Percentiles rank a stretch among this genome's conserved stretches.
phyloP scores from a whole-genome alignment of 2,888 invertebrate species.

The Ormia ochracea region DNA sequence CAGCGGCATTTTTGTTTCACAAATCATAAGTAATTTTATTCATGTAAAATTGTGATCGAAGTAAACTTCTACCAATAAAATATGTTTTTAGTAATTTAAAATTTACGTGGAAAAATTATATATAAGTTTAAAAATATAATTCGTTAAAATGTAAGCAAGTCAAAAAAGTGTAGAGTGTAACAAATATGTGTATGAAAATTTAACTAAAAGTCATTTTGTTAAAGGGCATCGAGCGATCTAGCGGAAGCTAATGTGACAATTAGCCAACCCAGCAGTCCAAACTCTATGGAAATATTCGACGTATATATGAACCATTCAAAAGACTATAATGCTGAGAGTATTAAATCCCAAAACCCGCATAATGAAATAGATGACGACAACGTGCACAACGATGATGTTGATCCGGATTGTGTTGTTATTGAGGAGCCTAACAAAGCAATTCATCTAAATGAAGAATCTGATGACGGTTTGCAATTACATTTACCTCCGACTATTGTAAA shows the following conservation, averaged over 20 bases:
- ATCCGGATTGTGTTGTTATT: conserved; percentile 16
- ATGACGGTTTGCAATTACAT: not conserved
- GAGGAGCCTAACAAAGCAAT: conserved; percentile 23
- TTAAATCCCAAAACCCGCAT: not conserved
- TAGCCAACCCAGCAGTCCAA: not conserved
- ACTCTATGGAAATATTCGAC: not conserved
- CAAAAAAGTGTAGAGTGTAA: not conserved
- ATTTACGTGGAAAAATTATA: not conserved
- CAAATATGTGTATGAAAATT: not conserved
- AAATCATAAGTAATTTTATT: conserved; percentile 33
- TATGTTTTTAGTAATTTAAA: not conserved
- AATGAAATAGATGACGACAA: not conserved
- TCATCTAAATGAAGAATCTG: conserved; percentile 28
- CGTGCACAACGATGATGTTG: conserved; percentile 4
- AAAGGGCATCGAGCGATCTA: conserved; percentile 17
- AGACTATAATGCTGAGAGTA: not conserved
- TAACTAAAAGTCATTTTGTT: not conserved
- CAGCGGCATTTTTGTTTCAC: conserved; percentile 50
- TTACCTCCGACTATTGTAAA: not conserved
- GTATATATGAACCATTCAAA: not conserved
- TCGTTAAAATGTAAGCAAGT: conserved; percentile 30
- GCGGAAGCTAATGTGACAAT: not conserved
- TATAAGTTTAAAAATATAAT: not conserved
- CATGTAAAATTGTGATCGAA: not conserved
- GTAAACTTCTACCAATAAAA: not conserved